Base-by-base conservation (phyloP, 2,797 vertebrate genomes). In the Gymnoscopelus microlampas region DNA sequence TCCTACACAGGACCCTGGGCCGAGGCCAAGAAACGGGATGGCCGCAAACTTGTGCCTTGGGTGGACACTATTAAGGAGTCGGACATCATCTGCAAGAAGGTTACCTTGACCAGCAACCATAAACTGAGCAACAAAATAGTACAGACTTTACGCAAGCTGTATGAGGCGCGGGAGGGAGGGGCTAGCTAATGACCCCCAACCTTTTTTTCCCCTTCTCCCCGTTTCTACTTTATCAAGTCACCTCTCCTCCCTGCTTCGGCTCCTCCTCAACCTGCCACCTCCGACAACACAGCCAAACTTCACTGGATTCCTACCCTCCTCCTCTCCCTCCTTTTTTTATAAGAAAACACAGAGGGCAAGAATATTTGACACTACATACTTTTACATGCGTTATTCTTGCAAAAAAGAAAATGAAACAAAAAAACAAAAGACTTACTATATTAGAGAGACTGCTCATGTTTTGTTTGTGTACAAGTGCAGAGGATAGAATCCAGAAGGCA, bases 51-150 rank as follows among this genome's bases (percentile, higher is more conserved):
- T 94, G 97, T 98, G 95, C 97, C 97, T 96, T 98, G 97, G 97
- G 96, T 98, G 96, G 97, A 99, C 95, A 98, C 95, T 95, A 96
- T 99, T 92, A 97, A 97, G 95, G 97, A 98, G 93, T 96, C 97
- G 91, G 97, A 98, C 95, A 97, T 99, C 92, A 97, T 99, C 96
- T 97, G 95, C 95, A 98, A 97, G 95, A 98, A 98, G 95, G 96
- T 98, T 91, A 90, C 95, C 94, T 96, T 99, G 95, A 98, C 97
- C 83, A 98, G 95, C 95, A 96, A 95, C 93, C 97, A 98, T 96
- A 99, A 99, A 96, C 96, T 99, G 95, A 98, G 95, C 96, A 97
- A 95, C 96, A 98, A 98, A 96, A 93, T 98, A 94, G 96, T 95
- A 32, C 97, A 98, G 88, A 97, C 87, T 96, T 97, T 99, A 94